Conservation (phyloP, 2,888 invertebrate species). For the Acanthosepion pharaonis region DNA sequence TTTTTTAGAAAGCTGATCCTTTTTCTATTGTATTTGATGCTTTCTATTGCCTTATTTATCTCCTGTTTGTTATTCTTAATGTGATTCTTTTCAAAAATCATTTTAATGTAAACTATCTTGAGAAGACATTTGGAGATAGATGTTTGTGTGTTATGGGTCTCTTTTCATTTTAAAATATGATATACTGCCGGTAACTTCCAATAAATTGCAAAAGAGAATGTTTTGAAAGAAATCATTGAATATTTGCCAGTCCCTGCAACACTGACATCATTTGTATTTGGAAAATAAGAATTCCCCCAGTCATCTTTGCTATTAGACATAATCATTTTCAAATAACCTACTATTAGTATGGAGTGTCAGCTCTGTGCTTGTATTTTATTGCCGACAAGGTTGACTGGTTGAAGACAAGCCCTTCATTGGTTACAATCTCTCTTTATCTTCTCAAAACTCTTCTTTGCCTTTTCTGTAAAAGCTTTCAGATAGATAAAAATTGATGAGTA, state of each 20-base stretch:
- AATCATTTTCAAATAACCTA: constrained; percentile 9
- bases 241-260: constrained; percentile 8
- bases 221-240: constrained; percentile 21
- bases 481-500: constrained; percentile 33
- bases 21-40: neutral
- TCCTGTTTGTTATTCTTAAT: neutral
- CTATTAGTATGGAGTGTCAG: neutral
- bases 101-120: neutral
- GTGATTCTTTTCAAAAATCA: neutral
- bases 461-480: neutral
- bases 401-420: constrained; percentile 8
- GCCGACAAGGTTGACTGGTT: neutral
- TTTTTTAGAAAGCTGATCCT: neutral
- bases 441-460: neutral
- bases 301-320: neutral
- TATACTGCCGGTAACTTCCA: neutral
- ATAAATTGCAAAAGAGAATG: constrained; percentile 8
- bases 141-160: neutral
- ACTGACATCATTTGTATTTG: constrained; percentile 33
- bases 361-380: constrained; percentile 8
- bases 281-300: neutral
- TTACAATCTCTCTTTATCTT: neutral
- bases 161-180: neutral
- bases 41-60: neutral
- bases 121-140: neutral